Conservation (phyloP, 2,888 invertebrate genomes). For the Torymus auratus region DNA sequence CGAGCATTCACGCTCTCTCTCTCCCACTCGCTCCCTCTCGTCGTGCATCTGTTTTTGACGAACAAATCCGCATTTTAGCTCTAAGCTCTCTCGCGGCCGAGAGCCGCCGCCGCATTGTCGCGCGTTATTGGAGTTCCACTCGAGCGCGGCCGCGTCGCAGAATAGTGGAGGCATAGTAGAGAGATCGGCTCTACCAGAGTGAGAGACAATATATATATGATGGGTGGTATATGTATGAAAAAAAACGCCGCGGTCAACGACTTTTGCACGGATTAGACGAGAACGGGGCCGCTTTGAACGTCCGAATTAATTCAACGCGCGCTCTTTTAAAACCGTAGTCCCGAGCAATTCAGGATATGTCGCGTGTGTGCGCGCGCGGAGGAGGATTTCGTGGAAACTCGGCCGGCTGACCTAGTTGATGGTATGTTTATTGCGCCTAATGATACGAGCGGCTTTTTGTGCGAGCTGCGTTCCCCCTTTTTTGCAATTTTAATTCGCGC, state of each 20-base stretch:
- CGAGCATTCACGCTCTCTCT: background rate
- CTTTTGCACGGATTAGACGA: slow-evolving; percentile 42
- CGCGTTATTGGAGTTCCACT: slow-evolving; percentile 42
- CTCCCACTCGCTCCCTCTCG: too few species aligned
- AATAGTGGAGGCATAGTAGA: too few species aligned
- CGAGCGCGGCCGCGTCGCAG: background rate
- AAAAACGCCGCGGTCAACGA: slow-evolving; percentile 43
- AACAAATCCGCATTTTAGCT: slow-evolving; percentile 34
- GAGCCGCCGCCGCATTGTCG: slow-evolving; percentile 18
- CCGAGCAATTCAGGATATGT: slow-evolving; percentile 37
- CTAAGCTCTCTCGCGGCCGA: slow-evolving; percentile 4
- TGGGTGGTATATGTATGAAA: background rate
- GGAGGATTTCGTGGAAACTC: slow-evolving; percentile 47
- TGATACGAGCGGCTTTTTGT: background rate
- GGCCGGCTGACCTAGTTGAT: slow-evolving; percentile 50
- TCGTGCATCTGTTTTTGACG: slow-evolving; percentile 41
- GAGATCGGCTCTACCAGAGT: too few species aligned
- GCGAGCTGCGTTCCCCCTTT: background rate
- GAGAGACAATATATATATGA: too few species aligned
- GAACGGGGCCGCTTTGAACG: slow-evolving; percentile 9
- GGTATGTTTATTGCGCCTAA: slow-evolving; percentile 43
- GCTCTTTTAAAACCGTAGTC: slow-evolving; percentile 27
- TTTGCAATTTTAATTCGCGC: background rate
- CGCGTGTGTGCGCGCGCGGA: background rate
- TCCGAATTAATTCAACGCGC: slow-evolving; percentile 47